These are phyloP conservation scores for Anguilla pacifica DNA, from an alignment of 2,797 vertebrate species.

Conservation along the genomic window DNA sequence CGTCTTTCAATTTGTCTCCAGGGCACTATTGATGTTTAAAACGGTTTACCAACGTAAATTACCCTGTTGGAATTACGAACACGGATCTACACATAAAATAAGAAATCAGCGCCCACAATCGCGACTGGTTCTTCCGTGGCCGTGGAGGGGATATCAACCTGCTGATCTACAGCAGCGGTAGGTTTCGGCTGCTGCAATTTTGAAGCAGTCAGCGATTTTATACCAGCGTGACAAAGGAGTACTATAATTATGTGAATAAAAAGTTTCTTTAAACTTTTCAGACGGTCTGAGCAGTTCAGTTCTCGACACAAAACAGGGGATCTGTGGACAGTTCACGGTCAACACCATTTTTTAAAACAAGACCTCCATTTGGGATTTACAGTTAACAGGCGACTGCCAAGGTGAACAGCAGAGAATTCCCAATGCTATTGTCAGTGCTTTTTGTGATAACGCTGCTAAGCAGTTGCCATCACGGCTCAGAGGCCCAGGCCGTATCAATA, in stretches of 20 bases:
- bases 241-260: conserved; percentile 29
- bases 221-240: not conserved
- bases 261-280: conserved; percentile 16
- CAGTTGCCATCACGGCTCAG: conserved; percentile 26
- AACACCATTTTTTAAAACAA: not conserved
- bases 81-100: not conserved
- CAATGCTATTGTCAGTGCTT: conserved; percentile 39
- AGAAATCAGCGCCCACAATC: conserved; percentile 1
- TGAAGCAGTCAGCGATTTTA: conserved; percentile 14
- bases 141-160: conserved; percentile 30
- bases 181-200: conserved; percentile 9
- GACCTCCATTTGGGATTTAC: conserved; percentile 21
- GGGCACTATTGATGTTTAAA: not conserved
- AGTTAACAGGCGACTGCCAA: conserved; percentile 3
- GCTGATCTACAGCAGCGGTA: conserved; percentile 22
- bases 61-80: conserved; percentile 10
- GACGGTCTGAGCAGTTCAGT: not conserved
- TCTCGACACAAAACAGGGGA: not conserved
- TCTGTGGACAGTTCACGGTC: conserved; percentile 11
- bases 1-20: not conserved
- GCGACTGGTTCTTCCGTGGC: conserved; percentile 2
- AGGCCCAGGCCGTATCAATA: conserved; percentile 38
- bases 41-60: not conserved
- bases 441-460: conserved; percentile 33
- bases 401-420: conserved; percentile 24